Conservation (phyloP, 2,113 vertebrate genomes). For the Lota lota region DNA sequence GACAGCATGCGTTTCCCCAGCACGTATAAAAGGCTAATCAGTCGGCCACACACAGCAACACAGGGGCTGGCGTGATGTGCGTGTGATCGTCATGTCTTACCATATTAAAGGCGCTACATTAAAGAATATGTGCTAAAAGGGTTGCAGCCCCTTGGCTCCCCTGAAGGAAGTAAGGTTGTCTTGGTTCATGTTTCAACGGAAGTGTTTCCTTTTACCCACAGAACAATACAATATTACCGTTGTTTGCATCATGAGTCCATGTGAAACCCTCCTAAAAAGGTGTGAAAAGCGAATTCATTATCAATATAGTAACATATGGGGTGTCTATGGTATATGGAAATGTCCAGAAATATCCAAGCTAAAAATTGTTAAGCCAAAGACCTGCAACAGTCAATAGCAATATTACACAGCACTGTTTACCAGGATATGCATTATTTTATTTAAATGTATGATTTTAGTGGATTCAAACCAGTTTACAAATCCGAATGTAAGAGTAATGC, state of each 20-base stretch:
- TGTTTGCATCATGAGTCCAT: slow-evolving; percentile 60
- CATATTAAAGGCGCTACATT: slow-evolving; percentile 31
- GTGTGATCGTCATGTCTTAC: slow-evolving; percentile 58
- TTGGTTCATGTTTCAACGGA: not conserved
- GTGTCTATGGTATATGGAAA: no score
- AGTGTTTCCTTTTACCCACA: not conserved
- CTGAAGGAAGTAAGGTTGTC: not conserved
- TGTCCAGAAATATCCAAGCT: no score
- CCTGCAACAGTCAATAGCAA: no score
- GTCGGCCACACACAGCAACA: slow-evolving; percentile 57
- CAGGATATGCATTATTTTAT: no score
- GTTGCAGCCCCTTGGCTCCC: not conserved
- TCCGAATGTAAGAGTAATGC: no score
- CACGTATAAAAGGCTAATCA: slow-evolving; percentile 54
- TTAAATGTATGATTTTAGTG: no score
- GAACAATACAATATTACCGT: not conserved
- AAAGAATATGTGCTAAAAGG: not conserved
- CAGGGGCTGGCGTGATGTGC: slow-evolving; percentile 37
- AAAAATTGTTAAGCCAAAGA: no score
- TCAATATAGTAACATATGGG: no score
- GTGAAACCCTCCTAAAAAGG: slow-evolving; percentile 1
- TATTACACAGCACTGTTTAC: no score
- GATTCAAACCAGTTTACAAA: no score
- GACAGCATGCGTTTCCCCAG: slow-evolving; percentile 66
- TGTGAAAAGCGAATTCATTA: no score